Evolutionary conservation across 2,888 invertebrate genomes (phyloP), one percentile per base, ranked within the genome.

Genomic region (Leptogaster cylindrica): DNA sequence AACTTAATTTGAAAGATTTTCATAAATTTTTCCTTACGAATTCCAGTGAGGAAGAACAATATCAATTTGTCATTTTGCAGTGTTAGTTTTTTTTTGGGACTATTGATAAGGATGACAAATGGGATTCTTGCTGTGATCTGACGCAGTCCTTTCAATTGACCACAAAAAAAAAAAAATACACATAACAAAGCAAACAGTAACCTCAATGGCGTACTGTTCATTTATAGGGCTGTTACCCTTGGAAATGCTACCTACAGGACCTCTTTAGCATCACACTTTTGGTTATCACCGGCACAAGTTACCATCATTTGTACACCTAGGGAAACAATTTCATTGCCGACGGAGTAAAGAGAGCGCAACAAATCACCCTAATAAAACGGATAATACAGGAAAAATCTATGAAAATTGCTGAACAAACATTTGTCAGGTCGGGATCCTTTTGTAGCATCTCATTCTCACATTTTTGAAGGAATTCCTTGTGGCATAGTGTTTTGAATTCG

Each of bases 351-450:
- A n/a, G n/a, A n/a, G n/a, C n/a, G n/a, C 41, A 65, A 65, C 65
- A 68, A 68, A 65, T 65, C 65, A 65, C 66, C 67, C 50, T 51
- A 68, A 50, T 66, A 46, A 51, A 44, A 25, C 41, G 46, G 20
- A 48, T 33, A 52, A 44, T 27, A 46, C 50, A 12, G 14, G 14
- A 58, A 65, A 66, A 65, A 52, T 68, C 55, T 50, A 67, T 65
- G 67, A 70, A 68, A 70, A 70, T 70, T 70, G 65, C 70, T 68
- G 25, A 46, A 51, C 67, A 70, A 70, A 70, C 70, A 70, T 67
- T 65, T 51, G 50, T 27, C 23, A 39, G 23, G 25, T 4, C 25
- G 39, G 18, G 48, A 16, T 65, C 50, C n/a, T 25, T 51, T 65
- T 65, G 65, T 65, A 4, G 31, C 8, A 1, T 27, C 44, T 41